Evolutionary conservation across 2,113 vertebrate species (phyloP).

Genomic region (Marcusenius ussheri): DNA sequence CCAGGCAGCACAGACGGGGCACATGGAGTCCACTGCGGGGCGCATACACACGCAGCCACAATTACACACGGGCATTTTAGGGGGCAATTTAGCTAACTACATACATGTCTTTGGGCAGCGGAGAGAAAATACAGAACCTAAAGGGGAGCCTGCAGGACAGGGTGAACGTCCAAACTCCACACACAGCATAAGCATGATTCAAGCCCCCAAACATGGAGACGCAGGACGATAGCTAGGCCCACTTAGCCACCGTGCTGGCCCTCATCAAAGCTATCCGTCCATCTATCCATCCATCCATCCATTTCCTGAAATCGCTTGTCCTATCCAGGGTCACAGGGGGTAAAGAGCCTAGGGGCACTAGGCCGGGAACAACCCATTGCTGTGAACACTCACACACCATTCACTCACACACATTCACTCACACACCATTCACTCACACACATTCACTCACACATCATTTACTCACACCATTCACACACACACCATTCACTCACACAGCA

Average conservation of each 20-base stretch:
- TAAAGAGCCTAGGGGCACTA: too few species aligned
- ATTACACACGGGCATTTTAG: neutral
- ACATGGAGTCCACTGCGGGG: neutral
- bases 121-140: neutral
- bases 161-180: neutral
- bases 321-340: too few species aligned
- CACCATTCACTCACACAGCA: too few species aligned
- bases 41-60: neutral
- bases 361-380: too few species aligned
- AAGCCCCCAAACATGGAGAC: neutral
- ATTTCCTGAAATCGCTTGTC: too few species aligned
- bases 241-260: neutral
- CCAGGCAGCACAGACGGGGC: neutral
- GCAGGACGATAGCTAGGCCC: neutral
- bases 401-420: too few species aligned
- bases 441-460: too few species aligned
- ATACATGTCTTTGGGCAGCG: neutral
- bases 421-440: too few species aligned
- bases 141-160: neutral
- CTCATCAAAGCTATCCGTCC: neutral
- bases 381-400: too few species aligned
- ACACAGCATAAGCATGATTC: neutral
- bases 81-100: neutral
- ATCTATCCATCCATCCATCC: too few species aligned
- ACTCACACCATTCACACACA: too few species aligned